Evolutionary conservation across 2,797 vertebrate genomes (phyloP).

Genomic region (Pogoniulus pusillus): DNA sequence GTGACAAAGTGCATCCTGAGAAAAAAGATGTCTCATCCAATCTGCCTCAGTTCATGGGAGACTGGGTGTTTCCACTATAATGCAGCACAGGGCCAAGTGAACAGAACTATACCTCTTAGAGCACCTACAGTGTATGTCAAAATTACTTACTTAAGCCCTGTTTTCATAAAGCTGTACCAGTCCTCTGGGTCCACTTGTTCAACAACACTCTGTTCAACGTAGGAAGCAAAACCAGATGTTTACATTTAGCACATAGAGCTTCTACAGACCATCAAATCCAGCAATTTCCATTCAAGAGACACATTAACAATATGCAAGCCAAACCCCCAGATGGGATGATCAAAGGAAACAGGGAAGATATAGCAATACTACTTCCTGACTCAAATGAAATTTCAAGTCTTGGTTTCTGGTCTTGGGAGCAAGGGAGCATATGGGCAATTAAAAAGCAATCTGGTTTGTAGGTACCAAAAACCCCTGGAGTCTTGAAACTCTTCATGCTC

Average conservation of each 20-base stretch:
- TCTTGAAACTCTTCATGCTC: neutral
- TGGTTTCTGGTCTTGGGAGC: neutral
- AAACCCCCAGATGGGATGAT: neutral
- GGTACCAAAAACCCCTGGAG: neutral
- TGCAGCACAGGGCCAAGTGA: neutral
- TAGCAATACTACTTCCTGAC: neutral
- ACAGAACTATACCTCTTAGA: neutral
- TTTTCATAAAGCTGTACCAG: conserved; percentile 90
- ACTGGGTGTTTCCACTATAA: neutral
- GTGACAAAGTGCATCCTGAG: neutral
- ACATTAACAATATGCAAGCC: neutral
- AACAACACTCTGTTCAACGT: conserved; percentile 68
- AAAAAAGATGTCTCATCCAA: neutral
- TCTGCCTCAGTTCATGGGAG: neutral
- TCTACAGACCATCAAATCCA: neutral
- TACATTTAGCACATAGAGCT: neutral
- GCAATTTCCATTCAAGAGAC: neutral
- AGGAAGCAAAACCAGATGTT: neutral
- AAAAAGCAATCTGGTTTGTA: neutral
- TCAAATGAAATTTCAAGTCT: neutral
- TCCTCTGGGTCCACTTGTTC: conserved; percentile 79
- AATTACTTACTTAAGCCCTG: conserved; percentile 88
- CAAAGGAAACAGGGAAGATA: neutral
- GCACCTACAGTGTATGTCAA: neutral
- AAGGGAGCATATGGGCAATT: neutral